phyloP scores from a whole-genome alignment of 2,888 invertebrate genomes.

The Arctia plantaginis region DNA sequence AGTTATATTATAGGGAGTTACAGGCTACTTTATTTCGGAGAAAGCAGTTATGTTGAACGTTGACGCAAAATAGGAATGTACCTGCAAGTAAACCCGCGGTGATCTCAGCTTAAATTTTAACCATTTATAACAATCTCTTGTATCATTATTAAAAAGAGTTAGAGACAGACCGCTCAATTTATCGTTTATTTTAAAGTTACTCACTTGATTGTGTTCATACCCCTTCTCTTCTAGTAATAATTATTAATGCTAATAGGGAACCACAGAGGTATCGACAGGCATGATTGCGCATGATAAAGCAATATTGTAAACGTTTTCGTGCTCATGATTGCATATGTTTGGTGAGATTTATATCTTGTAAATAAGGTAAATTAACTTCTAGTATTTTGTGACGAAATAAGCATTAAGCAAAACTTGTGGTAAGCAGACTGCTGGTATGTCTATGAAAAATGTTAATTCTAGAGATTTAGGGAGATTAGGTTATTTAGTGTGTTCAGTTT shows the following conservation, averaged over 20 bases:
- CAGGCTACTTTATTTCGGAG: neutral
- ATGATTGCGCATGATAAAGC: neutral
- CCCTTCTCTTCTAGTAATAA: neutral
- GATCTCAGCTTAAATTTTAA: too few relatives aligned
- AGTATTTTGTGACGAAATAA: neutral
- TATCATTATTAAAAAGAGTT: neutral
- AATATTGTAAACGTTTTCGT: neutral
- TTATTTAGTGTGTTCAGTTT: too few relatives aligned
- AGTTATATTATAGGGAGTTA: neutral
- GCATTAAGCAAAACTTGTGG: neutral
- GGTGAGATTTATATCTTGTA: neutral
- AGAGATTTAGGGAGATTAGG: too few relatives aligned
- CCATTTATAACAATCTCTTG: too few relatives aligned
- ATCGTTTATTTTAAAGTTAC: neutral
- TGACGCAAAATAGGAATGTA: too few relatives aligned
- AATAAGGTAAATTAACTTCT: neutral
- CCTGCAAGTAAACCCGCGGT: too few relatives aligned
- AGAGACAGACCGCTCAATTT: neutral
- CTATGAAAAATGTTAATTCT: too few relatives aligned
- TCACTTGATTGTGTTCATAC: neutral
- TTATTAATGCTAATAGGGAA: neutral
- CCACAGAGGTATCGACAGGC: neutral
- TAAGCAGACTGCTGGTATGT: neutral
- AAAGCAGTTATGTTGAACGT: too few relatives aligned
- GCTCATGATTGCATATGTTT: neutral